Conservation (phyloP, 2,113 vertebrate genomes). For the Saiga tatarica region DNA sequence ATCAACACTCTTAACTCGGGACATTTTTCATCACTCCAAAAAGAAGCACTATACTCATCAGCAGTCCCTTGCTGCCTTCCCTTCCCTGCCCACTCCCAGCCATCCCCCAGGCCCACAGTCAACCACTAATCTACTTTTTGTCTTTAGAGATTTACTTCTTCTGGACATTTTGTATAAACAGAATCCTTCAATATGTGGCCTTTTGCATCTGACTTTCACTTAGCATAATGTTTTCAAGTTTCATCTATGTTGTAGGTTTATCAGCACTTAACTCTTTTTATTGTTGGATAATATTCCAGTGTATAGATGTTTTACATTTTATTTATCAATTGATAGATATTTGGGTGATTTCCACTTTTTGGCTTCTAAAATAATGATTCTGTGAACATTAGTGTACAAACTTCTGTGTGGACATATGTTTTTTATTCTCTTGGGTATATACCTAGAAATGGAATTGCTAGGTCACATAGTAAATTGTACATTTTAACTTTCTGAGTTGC, state of each 20-base stretch:
- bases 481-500: not conserved
- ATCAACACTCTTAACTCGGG: not conserved
- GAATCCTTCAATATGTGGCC: not conserved
- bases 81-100: no score
- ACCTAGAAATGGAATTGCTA: not conserved
- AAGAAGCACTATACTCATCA: not conserved
- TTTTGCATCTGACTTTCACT: not conserved
- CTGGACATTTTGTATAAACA: not conserved
- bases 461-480: not conserved
- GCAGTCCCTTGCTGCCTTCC: not conserved
- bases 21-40: not conserved
- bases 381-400: not conserved
- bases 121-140: not conserved
- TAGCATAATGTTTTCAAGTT: not conserved
- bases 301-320: not conserved
- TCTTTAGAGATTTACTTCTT: not conserved
- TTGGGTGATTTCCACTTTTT: not conserved
- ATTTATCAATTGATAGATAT: not conserved
- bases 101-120: not conserved
- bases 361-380: not conserved
- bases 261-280: not conserved
- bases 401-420: not conserved
- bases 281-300: not conserved
- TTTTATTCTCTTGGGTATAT: not conserved
- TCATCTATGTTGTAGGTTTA: not conserved